These are phyloP conservation scores for Camelus dromedarius DNA, from an alignment of 2,113 vertebrate species.

Conservation along the genomic window DNA sequence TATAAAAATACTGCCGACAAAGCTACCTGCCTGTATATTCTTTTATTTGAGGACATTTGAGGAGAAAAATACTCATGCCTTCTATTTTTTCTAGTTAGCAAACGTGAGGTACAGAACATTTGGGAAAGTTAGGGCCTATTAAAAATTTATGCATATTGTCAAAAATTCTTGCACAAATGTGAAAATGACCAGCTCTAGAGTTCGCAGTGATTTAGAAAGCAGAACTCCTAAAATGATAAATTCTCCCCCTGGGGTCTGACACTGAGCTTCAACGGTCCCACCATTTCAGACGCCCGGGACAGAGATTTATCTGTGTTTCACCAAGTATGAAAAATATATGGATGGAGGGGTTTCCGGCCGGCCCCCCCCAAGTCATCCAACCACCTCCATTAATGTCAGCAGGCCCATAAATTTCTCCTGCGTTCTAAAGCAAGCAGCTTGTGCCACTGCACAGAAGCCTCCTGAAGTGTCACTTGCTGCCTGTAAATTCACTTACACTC, in stretches of 20 bases:
- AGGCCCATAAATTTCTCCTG: constrained; percentile 80
- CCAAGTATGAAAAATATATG: constrained; percentile 82
- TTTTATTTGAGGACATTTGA: not conserved
- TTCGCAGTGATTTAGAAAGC: constrained; percentile 77
- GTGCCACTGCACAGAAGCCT: constrained; percentile 87
- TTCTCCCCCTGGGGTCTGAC: constrained; percentile 68
- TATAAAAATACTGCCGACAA: not conserved
- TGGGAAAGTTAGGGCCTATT: not conserved
- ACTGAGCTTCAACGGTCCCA: constrained; percentile 62
- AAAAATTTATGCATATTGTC: constrained; percentile 64
- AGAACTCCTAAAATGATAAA: constrained; percentile 52
- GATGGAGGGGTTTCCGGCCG: constrained; percentile 78
- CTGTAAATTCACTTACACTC: constrained; percentile 88
- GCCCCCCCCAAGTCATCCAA: constrained; percentile 67
- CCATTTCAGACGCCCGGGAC: constrained; percentile 54
- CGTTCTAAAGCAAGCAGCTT: constrained; percentile 73
- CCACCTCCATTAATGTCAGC: constrained; percentile 85
- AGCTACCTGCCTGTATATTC: not conserved
- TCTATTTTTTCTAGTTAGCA: not conserved
- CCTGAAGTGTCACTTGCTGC: constrained; percentile 81
- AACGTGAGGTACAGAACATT: rapidly evolving
- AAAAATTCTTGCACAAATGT: constrained; percentile 42
- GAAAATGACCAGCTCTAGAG: not conserved
- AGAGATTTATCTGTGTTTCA: constrained; percentile 87
- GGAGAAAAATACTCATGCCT: not conserved